Evolutionary conservation across 2,797 vertebrate species (phyloP), one percentile per base, ranked within the genome.

Genomic region (Eidolon dupreanum): DNA sequence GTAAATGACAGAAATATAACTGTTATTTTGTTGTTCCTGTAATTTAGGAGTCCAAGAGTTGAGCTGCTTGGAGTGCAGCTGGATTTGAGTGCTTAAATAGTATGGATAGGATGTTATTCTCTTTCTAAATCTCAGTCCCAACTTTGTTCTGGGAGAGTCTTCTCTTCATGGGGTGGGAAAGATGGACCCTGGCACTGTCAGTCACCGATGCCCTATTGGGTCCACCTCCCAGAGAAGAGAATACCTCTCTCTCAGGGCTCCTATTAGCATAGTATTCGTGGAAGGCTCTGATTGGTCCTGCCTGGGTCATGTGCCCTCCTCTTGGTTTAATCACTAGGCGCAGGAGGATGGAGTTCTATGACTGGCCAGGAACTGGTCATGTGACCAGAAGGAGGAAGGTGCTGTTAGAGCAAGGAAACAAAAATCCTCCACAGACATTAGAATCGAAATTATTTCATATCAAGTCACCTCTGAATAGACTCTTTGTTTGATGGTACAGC

Each of bases 261-360:
- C 0, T 0, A 33, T 1, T 28, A 36, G 0, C 20, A 5, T 3
- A 26, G 49, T 10, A 33, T 24, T 79, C 3, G 3, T 3, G 5
- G 19, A 61, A 57, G 53, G 28, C 4, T 84, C 87, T 68, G 38
- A 66, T 10, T 79, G 71, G 79, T 55, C 49, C n/a, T 46, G 22
- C 20, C 3, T 22, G 13, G 3, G 0, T 5, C 53, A 24, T 0
- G 0, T 5, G 2, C 20, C 28, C 38, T 73, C 28, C 8, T 43
- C 15, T 43, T 57, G 26, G 15, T 5, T 22, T n/a, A 36, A 2
- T 55, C 41, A n/a, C 51, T 33, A 24, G 41, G 28, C 11, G 5
- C 41, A 9, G 6, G 59, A 83, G 19, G 55, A 75, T 36, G 28
- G 36, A 63, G 51, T 53, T 33, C 55, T 73, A 1, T 81, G 71